Evolutionary conservation across 2,797 vertebrate species (phyloP), one percentile per base, ranked within the genome.

Genomic region (Malacoctenus gilli): DNA sequence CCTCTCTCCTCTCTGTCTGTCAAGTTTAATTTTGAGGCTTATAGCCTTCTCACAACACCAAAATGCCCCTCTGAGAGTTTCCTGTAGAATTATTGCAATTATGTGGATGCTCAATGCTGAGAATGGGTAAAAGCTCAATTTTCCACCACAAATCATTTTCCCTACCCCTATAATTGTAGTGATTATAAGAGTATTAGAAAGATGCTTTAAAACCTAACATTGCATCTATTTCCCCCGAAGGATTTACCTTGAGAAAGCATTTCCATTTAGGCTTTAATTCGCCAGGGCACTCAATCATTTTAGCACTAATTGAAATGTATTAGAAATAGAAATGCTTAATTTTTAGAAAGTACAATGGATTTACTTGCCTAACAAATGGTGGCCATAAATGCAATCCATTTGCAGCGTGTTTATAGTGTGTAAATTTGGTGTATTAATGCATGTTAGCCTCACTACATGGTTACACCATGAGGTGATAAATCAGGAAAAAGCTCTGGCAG

Each of bases 261-360:
- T 85, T 82, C 67, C 58, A 80, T 85, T 83, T 59, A 71, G 67
- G 44, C 67, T 82, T 72, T 80, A 84, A 87, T 88, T 83, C 55
- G 74, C 69, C 51, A 10, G 65, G 62, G 77, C 81, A 85, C 85
- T 81, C 82, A 86, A 77, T 87, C 75, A 83, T 63, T 85, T 83
- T 62, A 72, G 52, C 15, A 41, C 53, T 85, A 84, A 88, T 79
- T 83, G 68, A 87, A 88, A 86, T 78, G 59, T 61, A 85, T 82
- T 82, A 77, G 50, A 84, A 78, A 77, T 69, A 87, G 71, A 83
- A 87, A 84, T 60, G 63, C 75, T 76, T 74, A 48, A 69, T 84
- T 68, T 84, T 63, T 34, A 48, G 54, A 69, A 56, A 72, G 51
- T 65, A 80, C 54, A 85, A 70, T 71, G 46, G 36, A 66, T 67